These are phyloP conservation scores for Cynoglossus semilaevis DNA, from an alignment of 2,113 vertebrate genomes.

Conservation along the genomic window DNA sequence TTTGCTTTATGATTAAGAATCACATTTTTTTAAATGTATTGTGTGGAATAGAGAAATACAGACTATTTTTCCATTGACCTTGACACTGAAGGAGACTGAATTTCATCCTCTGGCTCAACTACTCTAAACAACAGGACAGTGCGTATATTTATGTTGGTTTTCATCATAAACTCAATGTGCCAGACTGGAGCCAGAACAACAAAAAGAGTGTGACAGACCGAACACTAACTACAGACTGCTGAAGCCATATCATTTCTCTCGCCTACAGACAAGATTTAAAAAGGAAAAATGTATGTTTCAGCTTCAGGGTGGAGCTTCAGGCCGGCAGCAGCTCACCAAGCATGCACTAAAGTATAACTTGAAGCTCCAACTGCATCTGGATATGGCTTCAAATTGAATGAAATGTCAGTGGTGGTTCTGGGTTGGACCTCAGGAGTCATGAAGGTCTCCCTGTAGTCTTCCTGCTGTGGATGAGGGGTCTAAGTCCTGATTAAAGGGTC, in stretches of 20 bases:
- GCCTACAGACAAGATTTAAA: constrained; percentile 5
- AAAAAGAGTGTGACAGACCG: constrained; percentile 16
- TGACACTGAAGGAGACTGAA: too few relatives aligned
- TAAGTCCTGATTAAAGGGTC: constrained; percentile 64
- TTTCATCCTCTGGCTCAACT: too few relatives aligned
- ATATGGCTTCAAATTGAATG: constrained; percentile 12
- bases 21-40: too few relatives aligned
- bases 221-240: constrained; percentile 37
- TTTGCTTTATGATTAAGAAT: too few relatives aligned
- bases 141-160: constrained; percentile 6
- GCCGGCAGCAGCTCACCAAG: constrained; percentile 1
- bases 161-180: background rate
- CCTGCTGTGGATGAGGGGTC: constrained; percentile 40
- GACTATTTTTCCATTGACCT: too few relatives aligned
- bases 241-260: constrained; percentile 28
- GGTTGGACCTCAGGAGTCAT: constrained; percentile 8
- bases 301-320: constrained; percentile 33
- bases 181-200: constrained; percentile 20
- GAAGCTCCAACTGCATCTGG: constrained; percentile 32
- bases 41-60: too few relatives aligned
- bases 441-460: constrained; percentile 22
- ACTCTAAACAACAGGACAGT: too few relatives aligned
- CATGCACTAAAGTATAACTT: constrained; percentile 21
- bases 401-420: constrained; percentile 13
- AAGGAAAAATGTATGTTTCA: constrained; percentile 4